Evolutionary conservation across 1,140 invertebrate species (phyloP).

Genomic region (Cryptotermes secundus): DNA sequence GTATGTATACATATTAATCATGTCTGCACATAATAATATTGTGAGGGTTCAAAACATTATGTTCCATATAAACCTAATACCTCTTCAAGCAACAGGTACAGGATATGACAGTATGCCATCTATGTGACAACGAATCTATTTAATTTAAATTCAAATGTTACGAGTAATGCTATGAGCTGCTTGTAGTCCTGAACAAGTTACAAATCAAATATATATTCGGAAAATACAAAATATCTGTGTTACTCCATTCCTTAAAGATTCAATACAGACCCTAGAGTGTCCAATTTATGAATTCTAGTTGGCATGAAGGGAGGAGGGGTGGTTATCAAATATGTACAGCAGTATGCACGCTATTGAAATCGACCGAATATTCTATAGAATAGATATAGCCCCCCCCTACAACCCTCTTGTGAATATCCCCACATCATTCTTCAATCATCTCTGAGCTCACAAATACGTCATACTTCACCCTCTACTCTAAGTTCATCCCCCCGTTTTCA

Average conservation of each 20-base stretch:
- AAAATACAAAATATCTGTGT: neutral
- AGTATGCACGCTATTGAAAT: constrained; percentile 1
- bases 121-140: no score
- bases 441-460: constrained; percentile 3
- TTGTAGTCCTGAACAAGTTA: no score
- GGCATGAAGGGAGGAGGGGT: neutral
- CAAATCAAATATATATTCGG: neutral
- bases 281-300: neutral
- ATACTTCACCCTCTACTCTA: neutral
- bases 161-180: no score
- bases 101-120: no score
- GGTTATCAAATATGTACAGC: constrained; percentile 4
- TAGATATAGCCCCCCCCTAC: neutral
- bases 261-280: neutral
- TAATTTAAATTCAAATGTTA: no score
- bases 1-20: no score
- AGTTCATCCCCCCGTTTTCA: neutral
- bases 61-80: no score
- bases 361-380: neutral
- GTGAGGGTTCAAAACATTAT: no score
- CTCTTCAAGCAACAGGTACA: no score
- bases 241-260: neutral
- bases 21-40: no score
- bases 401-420: neutral
- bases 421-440: constrained; percentile 15